phyloP scores from a whole-genome alignment of 2,888 invertebrate genomes.

The Catocala fraxini region DNA sequence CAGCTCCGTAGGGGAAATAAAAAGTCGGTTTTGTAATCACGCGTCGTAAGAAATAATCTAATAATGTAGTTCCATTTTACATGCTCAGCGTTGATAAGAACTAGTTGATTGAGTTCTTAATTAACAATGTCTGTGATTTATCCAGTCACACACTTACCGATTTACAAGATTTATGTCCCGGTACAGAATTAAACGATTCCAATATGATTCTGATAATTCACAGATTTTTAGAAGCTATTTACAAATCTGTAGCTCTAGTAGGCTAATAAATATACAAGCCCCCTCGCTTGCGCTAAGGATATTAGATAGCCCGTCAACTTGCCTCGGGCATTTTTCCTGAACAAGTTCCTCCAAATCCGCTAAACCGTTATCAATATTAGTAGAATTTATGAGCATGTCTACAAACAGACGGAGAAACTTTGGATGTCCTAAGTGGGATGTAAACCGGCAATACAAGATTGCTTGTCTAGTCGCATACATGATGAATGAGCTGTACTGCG shows the following conservation, averaged over 20 bases:
- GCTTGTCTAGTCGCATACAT: constrained; percentile 23
- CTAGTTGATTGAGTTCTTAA: constrained; percentile 44
- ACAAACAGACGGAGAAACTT: not conserved
- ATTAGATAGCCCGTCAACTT: too few species aligned
- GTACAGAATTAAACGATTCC: not conserved
- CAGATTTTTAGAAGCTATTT: too few species aligned
- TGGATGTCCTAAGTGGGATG: constrained; percentile 4
- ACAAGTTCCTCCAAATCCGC: too few species aligned
- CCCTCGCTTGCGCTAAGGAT: too few species aligned
- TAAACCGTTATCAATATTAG: too few species aligned
- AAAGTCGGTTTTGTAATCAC: constrained; percentile 1
- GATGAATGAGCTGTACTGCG: constrained; percentile 29
- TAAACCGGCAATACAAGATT: constrained; percentile 52
- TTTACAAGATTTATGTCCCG: constrained; percentile 14
- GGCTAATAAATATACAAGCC: too few species aligned
- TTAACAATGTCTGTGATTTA: constrained; percentile 40
- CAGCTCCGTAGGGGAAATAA: constrained; percentile 4
- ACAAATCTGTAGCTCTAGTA: too few species aligned
- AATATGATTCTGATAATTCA: not conserved
- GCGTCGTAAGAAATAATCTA: constrained; percentile 19
- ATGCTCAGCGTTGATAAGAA: constrained; percentile 37
- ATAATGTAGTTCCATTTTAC: constrained; percentile 32
- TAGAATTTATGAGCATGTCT: too few species aligned
- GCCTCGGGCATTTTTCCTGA: too few species aligned
- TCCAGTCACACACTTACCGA: constrained; percentile 17